Percentiles rank a stretch among this genome's conserved stretches.
These are phyloP conservation scores for Stichopus horrens DNA, from an alignment of 53 echinoderm and acorn worm genomes.

Conservation along the genomic window DNA sequence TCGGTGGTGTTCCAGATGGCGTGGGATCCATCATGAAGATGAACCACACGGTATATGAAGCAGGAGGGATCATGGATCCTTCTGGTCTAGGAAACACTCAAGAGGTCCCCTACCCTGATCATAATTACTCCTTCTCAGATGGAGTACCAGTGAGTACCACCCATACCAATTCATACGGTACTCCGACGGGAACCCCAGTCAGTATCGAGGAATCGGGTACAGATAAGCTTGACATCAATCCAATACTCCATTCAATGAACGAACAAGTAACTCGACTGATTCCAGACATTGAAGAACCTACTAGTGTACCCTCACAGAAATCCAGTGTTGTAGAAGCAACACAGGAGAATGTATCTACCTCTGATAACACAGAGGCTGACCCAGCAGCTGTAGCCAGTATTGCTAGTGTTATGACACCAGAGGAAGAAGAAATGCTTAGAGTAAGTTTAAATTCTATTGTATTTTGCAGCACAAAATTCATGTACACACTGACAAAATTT, in stretches of 20 bases:
- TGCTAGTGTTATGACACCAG: constrained; percentile 42
- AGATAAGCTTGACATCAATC: constrained; percentile 51
- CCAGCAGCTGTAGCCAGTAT: constrained; percentile 22
- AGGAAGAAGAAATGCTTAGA: constrained; percentile 42
- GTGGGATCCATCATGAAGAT: constrained; percentile 44
- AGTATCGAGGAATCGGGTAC: constrained; percentile 39
- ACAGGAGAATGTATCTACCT: neutral
- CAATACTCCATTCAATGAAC: constrained; percentile 58
- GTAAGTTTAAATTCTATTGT: neutral
- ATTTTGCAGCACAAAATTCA: neutral
- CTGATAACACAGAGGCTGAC: neutral
- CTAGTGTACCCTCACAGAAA: neutral
- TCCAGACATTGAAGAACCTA: constrained; percentile 51
- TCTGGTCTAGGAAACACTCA: constrained; percentile 3
- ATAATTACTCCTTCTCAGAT: constrained; percentile 74
- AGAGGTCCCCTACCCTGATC: constrained; percentile 72
- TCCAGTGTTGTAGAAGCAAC: neutral
- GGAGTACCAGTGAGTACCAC: constrained; percentile 15
- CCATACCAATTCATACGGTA: constrained; percentile 60
- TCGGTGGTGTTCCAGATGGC: constrained; percentile 5
- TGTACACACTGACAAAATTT: too few species aligned
- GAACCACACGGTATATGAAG: constrained; percentile 5
- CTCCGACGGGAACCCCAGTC: constrained; percentile 48
- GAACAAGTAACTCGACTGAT: constrained; percentile 56
- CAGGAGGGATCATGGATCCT: constrained; percentile 5